phyloP scores from a whole-genome alignment of 1,140 invertebrate species.

The Anagrus nilaparvatae region DNA sequence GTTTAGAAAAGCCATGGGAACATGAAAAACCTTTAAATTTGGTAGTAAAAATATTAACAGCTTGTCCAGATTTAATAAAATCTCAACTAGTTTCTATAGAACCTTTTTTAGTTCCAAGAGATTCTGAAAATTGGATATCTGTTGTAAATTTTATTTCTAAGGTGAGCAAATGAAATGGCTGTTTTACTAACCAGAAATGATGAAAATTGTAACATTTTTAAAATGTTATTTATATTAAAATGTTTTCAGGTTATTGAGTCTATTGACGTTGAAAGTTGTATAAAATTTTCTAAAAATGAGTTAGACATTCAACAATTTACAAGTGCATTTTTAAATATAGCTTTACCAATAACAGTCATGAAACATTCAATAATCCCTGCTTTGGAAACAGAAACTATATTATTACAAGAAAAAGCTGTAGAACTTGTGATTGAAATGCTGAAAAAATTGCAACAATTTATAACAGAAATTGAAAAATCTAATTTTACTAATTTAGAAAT shows the following conservation, averaged over 20 bases:
- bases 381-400: conserved; percentile 22
- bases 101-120: conserved; percentile 48
- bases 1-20: conserved; percentile 54
- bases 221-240: conserved; percentile 7
- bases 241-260: conserved; percentile 27
- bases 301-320: conserved; percentile 25
- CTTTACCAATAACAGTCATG: conserved; percentile 26
- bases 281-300: conserved; percentile 21
- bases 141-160: conserved; percentile 44
- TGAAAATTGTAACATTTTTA: conserved; percentile 1
- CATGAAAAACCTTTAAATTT: conserved; percentile 51
- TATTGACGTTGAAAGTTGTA: conserved; percentile 22
- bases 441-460: conserved; percentile 22
- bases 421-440: conserved; percentile 27
- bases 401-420: conserved; percentile 28
- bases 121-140: conserved; percentile 47
- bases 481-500: conserved; percentile 16
- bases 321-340: conserved; percentile 24
- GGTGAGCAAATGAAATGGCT: conserved; percentile 28
- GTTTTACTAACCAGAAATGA: not conserved
- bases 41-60: conserved; percentile 52
- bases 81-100: conserved; percentile 49
- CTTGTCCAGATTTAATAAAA: conserved; percentile 63
- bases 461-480: conserved; percentile 15
- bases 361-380: conserved; percentile 25